Evolutionary conservation across 1,140 invertebrate genomes (phyloP), one percentile per base, ranked within the genome.

Genomic region (Diorhabda sublineata): DNA sequence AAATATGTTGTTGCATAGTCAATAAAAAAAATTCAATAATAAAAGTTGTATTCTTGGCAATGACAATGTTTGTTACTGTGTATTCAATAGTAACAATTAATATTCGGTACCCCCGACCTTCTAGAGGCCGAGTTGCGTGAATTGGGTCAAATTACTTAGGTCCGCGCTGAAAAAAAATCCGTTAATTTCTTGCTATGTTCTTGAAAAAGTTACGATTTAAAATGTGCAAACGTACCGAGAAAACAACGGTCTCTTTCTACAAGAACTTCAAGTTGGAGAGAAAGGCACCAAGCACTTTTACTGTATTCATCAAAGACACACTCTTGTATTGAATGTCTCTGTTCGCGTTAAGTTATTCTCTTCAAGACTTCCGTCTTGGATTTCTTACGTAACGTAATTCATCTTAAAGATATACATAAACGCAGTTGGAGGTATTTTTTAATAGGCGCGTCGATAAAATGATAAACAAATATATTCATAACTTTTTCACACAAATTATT

Each of bases 211-310:
- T 52, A 52, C 47, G n/a, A 52, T 52, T 52, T 52, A 52, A 52
- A 52, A 52, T 52, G 47, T 52, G 47, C 47, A 52, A 52, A 52
- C 47, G n/a, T 52, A 52, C 47, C 47, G 47, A 52, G 47, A 52
- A 26, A 52, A 52, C 47, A 52, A 52, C 47, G 47, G 47, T 52
- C 47, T 52, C n/a, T 52, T 8, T 52, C n/a, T 52, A 52, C 47
- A 52, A 6, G 47, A 52, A 52, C 47, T 52, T 6, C 2, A 52
- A n/a, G 6, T 52, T 52, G 6, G n/a, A 52, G 47, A 52, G 47
- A 52, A 52, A 52, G 47, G 47, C 47, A 52, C 4, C 6, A n/a
- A 52, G 47, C n/a, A 52, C 47, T 52, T 52, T 52, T 52, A 52
- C 47, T n/a, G 47, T n/a, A 52, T 3, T 52, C n/a, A 52, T 52